Base-by-base conservation (phyloP, 2,888 invertebrate genomes). In the Pammene aurita region DNA sequence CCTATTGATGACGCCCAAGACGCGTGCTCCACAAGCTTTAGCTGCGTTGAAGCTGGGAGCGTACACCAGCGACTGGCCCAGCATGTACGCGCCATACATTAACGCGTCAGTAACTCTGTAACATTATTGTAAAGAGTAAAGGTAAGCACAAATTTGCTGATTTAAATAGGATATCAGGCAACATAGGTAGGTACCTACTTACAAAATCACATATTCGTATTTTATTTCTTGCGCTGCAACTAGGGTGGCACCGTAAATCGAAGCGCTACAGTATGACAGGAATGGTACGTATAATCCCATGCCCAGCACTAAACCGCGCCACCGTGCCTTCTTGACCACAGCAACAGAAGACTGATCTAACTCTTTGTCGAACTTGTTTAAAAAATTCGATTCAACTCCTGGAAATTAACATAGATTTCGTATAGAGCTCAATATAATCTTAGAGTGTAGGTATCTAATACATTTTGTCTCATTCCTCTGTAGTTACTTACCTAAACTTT, bases 221-320 rank as follows among this genome's bases (percentile, higher is more conserved):
- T 89, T 88, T 16, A 96, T 75, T 26, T 90, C 93, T 46, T 94
- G 94, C 16, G 93, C 85, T 0, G 95, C 94, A 0, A 96, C 94
- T 13, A 96, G 85, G 35, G 93, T 88, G 0, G 95, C 95, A 0
- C 96, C 96, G 74, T 96, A 96, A 61, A 95, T 95, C 0, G 96
- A 90, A 35, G 95, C 95, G 7, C 95, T 86, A 26, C 95, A 95
- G 79, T 95, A 96, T 0, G 95, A 95, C 71, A 96, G 84, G 79
- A 95, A 95, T 0, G 96, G 96, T 5, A 95, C 93, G 34, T 95
- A 94, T 68, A 96, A 94, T 0, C 96, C 95, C 66, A 96, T 82
- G 0, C 95, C 95, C 67, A 95, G 94, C 0, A 96, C 95, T 35
- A 95, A 73, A 0, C 96, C 96, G 14, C 96, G 93, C 82, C 94